Evolutionary conservation across 2,797 vertebrate species (phyloP).

Genomic region (Florisuga fusca): DNA sequence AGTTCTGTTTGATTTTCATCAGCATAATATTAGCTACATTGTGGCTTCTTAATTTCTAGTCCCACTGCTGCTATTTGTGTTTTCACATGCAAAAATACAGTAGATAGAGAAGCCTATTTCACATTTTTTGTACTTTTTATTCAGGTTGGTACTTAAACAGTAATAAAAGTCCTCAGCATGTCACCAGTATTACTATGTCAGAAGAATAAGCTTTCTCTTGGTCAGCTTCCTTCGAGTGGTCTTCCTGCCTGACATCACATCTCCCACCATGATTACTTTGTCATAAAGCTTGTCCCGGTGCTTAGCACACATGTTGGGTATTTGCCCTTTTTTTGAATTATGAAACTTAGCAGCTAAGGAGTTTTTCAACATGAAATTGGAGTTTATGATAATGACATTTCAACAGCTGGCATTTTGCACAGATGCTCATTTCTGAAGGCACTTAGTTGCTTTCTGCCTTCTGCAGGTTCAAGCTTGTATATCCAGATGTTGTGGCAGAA

Average conservation of each 20-base stretch:
- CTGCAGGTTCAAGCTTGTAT: background rate
- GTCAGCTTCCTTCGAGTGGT: background rate
- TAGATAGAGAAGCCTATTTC: background rate
- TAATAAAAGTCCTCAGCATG: no score
- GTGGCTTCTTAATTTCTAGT: background rate
- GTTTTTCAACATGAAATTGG: background rate
- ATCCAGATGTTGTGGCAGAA: background rate
- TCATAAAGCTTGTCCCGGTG: background rate
- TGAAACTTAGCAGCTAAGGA: background rate
- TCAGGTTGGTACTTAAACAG: background rate
- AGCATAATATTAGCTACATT: background rate
- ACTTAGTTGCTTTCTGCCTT: background rate
- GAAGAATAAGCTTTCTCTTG: no score
- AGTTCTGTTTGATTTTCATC: background rate
- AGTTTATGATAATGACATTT: background rate
- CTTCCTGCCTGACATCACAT: rapidly evolving
- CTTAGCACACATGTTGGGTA: background rate
- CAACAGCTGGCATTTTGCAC: background rate
- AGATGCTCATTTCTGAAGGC: background rate
- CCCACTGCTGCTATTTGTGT: background rate
- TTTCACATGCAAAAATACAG: background rate
- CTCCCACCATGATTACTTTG: background rate
- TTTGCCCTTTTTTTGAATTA: background rate
- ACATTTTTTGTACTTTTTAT: background rate
- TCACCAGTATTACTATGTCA: no score